phyloP scores from a whole-genome alignment of 2,113 vertebrate species.

The Fulica atra region DNA sequence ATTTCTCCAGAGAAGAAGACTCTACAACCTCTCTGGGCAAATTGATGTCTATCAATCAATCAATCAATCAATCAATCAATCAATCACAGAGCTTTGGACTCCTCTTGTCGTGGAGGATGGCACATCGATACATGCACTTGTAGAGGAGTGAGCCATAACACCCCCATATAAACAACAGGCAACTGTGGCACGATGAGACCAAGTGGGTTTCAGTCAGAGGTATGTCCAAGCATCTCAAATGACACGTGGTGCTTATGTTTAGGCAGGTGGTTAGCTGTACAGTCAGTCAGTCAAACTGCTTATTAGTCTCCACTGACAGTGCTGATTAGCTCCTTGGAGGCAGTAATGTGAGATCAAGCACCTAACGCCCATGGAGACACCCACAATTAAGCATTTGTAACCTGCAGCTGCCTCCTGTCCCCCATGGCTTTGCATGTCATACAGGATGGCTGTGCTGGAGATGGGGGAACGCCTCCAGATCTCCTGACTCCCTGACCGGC shows the following conservation, averaged over 20 bases:
- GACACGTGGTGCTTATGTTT: background rate
- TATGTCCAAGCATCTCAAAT: background rate
- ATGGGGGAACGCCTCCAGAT: background rate
- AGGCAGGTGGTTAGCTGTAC: background rate
- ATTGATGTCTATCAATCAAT: background rate
- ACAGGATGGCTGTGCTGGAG: background rate
- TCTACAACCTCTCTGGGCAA: too few species aligned
- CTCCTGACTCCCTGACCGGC: rapidly evolving
- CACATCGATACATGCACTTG: background rate
- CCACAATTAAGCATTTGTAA: background rate
- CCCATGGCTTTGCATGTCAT: background rate
- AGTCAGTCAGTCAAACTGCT: background rate
- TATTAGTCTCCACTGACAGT: background rate
- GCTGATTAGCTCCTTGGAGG: background rate
- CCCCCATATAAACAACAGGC: background rate
- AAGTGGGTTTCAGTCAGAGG: background rate
- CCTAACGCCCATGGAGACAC: background rate
- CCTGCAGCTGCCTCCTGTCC: background rate
- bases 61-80: rapidly evolving
- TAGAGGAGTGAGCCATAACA: background rate
- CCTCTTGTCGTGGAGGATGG: background rate
- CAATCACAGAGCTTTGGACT: background rate
- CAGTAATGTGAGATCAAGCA: background rate
- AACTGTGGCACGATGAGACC: background rate
- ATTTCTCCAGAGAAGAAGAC: too few species aligned